These are phyloP conservation scores for Campoletis sonorensis DNA, from an alignment of 1,140 invertebrate species.

Conservation along the genomic window DNA sequence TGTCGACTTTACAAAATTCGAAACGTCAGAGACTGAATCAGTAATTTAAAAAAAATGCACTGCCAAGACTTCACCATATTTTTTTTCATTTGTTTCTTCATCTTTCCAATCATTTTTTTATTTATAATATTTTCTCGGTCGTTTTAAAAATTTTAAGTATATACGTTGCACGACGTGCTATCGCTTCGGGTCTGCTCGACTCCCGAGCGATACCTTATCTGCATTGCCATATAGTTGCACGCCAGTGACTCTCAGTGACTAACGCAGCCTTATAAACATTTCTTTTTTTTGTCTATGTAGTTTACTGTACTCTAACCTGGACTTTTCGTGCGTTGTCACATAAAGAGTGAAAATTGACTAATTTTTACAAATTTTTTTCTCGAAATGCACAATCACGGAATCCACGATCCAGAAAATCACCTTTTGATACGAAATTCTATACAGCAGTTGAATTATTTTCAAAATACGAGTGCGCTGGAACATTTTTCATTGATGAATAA, in stretches of 20 bases:
- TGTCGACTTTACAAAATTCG: too few species aligned
- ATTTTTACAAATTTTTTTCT: too few species aligned
- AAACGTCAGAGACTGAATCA: too few species aligned
- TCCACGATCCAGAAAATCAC: too few species aligned
- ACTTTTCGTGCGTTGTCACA: slow-evolving; percentile 10
- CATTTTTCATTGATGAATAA: too few species aligned
- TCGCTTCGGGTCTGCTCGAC: slow-evolving; percentile 57
- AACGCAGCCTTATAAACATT: slow-evolving; percentile 2
- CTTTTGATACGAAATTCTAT: too few species aligned
- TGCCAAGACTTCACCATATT: too few species aligned
- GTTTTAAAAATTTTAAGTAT: slow-evolving; percentile 55
- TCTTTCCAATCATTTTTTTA: neutral
- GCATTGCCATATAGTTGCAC: slow-evolving; percentile 68
- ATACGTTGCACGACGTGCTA: slow-evolving; percentile 67
- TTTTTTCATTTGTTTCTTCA: slow-evolving; percentile 1
- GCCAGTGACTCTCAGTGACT: slow-evolving; percentile 67
- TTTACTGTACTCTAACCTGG: neutral
- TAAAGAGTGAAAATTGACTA: too few species aligned
- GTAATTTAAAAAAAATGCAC: too few species aligned
- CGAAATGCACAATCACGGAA: too few species aligned
- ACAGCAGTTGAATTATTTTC: too few species aligned
- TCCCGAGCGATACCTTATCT: slow-evolving; percentile 73
- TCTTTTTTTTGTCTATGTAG: slow-evolving; percentile 12
- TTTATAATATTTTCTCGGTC: neutral
- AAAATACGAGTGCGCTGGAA: too few species aligned